Base-by-base conservation (phyloP, 2,797 vertebrate species). In the Coregonus ussuriensis region DNA sequence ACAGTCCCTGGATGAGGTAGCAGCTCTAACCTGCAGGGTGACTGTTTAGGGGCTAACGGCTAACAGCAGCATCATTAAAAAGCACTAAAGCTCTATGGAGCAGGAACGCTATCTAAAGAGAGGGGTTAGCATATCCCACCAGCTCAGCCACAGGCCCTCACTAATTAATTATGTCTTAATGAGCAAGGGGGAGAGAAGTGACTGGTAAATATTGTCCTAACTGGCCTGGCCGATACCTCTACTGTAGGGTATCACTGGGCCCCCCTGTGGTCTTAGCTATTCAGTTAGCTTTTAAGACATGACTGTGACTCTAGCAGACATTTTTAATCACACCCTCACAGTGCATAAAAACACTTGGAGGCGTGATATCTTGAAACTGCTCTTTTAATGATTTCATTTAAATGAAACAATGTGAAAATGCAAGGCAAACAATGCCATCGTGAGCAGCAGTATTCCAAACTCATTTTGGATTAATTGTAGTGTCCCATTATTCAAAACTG, bases 81-180 rank as follows among this genome's bases (percentile, higher is more conserved):
- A 81, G 77, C 70, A 79, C 76, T 68, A 73, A 75, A 74, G 81
- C 83, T 84, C 77, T 69, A 80, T 77, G 76, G 78, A 78, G 84
- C 82, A 83, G 74, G 79, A 75, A 80, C 14, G 82, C 83, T 71
- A 79, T 84, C 81, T 80, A 78, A 83, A 81, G 9, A 47, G 80
- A 82, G 82, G 77, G 86, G 77, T 68, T 83, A 84, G 81, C 81
- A 82, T 71, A 77, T 54, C 72, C 79, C 78, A 69, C 74, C 72
- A 75, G 21, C 70, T 83, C 75, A 87, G 88, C 86, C 86, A 80
- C 82, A 88, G 85, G 85, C 86, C 31, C 81, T 81, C 71, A 74
- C 86, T 91, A 91, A 92, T 91, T 89, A 89, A 92, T 91, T 89
- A 89, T 88, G 88, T 89, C 86, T 88, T 89, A 89, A 77, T 87